Evolutionary conservation across 2,797 vertebrate genomes (phyloP).

Genomic region (Halcyon leucocephala): DNA sequence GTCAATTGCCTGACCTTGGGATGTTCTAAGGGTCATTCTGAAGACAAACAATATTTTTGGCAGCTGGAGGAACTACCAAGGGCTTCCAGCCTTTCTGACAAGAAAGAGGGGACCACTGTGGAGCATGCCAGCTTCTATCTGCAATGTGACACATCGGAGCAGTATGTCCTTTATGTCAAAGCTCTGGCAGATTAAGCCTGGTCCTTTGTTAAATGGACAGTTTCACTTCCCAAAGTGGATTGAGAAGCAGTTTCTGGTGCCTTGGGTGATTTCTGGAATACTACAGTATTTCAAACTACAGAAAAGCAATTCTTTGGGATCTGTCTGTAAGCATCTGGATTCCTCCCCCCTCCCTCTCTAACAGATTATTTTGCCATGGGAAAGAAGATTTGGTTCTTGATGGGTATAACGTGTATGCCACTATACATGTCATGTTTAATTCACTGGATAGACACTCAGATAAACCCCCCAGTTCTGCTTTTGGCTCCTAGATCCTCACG

Average conservation of each 20-base stretch:
- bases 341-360: not conserved
- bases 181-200: not conserved
- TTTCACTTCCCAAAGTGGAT: not conserved
- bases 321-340: not conserved
- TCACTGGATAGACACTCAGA: not conserved
- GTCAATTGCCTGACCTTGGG: not conserved
- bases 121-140: not conserved
- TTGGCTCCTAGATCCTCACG: not conserved
- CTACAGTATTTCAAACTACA: not conserved
- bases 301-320: not conserved
- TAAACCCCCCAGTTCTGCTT: not conserved
- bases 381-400: not conserved
- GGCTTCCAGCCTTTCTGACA: not conserved
- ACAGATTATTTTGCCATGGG: not conserved
- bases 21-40: not conserved
- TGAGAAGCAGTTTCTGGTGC: not conserved
- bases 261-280: not conserved
- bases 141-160: not conserved
- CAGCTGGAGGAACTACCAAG: not conserved
- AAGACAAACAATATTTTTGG: not conserved
- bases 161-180: not conserved
- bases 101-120: not conserved
- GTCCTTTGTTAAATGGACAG: not conserved
- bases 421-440: not conserved
- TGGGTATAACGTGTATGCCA: not conserved